Conservation (phyloP, 2,888 invertebrate species). For the Cheilosia urbana region DNA sequence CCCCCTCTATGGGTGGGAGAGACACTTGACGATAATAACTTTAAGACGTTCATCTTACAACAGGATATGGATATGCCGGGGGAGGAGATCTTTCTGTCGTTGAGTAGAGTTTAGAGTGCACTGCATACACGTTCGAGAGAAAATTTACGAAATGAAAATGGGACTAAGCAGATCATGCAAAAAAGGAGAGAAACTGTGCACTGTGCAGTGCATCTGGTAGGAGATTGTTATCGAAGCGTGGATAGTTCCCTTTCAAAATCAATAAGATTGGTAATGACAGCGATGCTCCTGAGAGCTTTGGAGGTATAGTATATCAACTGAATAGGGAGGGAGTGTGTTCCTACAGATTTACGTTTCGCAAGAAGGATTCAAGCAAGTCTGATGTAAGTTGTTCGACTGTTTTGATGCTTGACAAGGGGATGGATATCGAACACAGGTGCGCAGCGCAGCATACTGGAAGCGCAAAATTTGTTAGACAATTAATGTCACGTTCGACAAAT, state of each 20-base stretch:
- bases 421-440: too few species aligned
- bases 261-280: too few species aligned
- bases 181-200: background rate
- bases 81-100: background rate
- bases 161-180: background rate
- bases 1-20: slow-evolving; percentile 9
- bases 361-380: too few species aligned
- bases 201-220: background rate
- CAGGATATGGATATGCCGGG: background rate
- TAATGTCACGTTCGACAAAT: too few species aligned
- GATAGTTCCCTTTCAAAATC: background rate
- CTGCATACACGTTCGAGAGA: slow-evolving; percentile 14
- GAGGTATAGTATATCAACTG: too few species aligned
- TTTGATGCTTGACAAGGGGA: too few species aligned
- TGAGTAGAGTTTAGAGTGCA: background rate
- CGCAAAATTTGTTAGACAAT: too few species aligned
- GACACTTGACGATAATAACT: slow-evolving; percentile 56
- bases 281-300: too few species aligned
- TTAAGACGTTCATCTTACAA: slow-evolving; percentile 28
- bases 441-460: too few species aligned
- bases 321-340: too few species aligned
- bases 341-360: too few species aligned
- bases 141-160: slow-evolving; percentile 10
- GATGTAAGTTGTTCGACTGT: too few species aligned
- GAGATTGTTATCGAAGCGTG: background rate